Conservation (phyloP, 2,113 vertebrate species). For the Pantherophis guttatus region DNA sequence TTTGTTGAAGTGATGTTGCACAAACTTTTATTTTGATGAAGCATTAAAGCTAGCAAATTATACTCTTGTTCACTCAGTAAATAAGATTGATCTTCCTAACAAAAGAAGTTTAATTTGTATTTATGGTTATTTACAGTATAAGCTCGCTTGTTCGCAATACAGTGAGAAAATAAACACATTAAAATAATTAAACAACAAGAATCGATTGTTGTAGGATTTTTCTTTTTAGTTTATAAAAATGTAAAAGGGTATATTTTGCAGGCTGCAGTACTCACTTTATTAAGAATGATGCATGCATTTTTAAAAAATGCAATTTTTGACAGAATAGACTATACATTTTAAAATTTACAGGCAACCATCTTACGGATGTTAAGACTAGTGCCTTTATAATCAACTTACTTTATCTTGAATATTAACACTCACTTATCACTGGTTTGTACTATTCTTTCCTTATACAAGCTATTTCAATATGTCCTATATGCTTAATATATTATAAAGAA, state of each 20-base stretch:
- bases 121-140: neutral
- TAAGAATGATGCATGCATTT: neutral
- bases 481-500: neutral
- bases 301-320: neutral
- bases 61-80: neutral
- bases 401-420: constrained; percentile 8
- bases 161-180: neutral
- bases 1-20: neutral
- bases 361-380: constrained; percentile 41
- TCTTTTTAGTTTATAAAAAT: neutral
- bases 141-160: neutral
- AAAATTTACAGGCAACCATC: constrained; percentile 10
- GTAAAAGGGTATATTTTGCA: no score
- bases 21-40: neutral
- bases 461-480: neutral
- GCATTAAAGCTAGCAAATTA: neutral
- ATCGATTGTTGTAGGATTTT: neutral
- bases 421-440: constrained; percentile 3
- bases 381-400: constrained; percentile 44
- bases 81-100: neutral
- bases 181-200: neutral
- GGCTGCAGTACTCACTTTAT: neutral
- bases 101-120: neutral
- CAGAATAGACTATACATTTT: neutral
- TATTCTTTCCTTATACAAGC: constrained; percentile 16